Evolutionary conservation across 2,113 vertebrate genomes (phyloP).

Genomic region (Spheniscus mendiculus): DNA sequence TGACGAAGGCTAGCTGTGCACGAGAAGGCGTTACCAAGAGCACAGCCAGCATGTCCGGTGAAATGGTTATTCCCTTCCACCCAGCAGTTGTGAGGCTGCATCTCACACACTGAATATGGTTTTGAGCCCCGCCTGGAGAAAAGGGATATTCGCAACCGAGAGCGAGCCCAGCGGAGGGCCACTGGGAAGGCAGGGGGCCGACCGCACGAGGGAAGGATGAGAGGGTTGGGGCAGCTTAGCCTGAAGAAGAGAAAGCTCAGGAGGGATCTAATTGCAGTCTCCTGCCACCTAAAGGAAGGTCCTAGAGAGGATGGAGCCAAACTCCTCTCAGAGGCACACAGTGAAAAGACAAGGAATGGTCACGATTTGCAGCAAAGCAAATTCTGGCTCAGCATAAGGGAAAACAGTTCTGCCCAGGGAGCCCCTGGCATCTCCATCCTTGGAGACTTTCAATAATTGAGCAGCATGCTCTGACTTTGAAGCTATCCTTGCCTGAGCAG

Average conservation of each 20-base stretch:
- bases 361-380: not conserved
- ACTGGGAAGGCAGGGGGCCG: not conserved
- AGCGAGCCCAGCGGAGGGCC: accelerated
- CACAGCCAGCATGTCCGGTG: not conserved
- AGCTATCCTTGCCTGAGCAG: not conserved
- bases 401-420: not conserved
- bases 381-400: not conserved
- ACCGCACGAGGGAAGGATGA: accelerated
- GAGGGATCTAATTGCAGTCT: not conserved
- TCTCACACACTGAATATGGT: not conserved
- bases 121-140: not conserved
- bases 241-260: not conserved
- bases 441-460: not conserved
- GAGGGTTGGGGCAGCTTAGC: not conserved
- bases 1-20: not conserved
- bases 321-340: not conserved
- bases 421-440: not conserved
- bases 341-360: not conserved
- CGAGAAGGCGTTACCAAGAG: not conserved
- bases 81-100: not conserved
- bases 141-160: not conserved
- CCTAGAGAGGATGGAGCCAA: not conserved
- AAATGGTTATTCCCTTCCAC: not conserved
- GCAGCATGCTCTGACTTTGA: not conserved
- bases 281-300: not conserved